Base-by-base conservation (phyloP, 2,797 vertebrate genomes). In the Oreochromis mossambicus region DNA sequence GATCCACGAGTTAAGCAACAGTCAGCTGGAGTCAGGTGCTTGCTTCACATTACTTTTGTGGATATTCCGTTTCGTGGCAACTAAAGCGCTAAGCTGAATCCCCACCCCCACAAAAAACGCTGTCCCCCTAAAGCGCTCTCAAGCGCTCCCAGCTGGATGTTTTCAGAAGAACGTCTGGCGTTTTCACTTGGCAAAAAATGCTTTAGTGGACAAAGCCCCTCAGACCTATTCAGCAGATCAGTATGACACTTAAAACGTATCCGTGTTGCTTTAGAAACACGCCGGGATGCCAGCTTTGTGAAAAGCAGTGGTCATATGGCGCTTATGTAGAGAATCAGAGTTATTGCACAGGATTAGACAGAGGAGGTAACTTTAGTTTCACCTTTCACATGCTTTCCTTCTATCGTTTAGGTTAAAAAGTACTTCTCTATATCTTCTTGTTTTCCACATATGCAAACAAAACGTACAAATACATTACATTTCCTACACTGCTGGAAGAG, bases 211-310 rank as follows among this genome's bases (percentile, higher is more conserved):
- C 70, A 75, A 75, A 75, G 26, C 70, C 70, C 26, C 70, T 32
- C 26, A 8, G 14, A 55, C 29, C 55, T 32, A 32, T 83, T 75
- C 32, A 85, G 2, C 58, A 83, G 77, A 79, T 78, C 86, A 75
- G 78, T 79, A 5, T 81, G 68, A 61, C 77, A 50, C 82, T 10
- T 79, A 61, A 87, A 83, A 84, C n/a, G 12, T 66, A 86, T 86
- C 81, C 54, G 6, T 82, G 58, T 81, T 87, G 78, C 86, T 84
- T 89, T 87, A 48, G 56, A 88, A 81, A 66, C 56, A 15, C 63
- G 89, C 78, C 80, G 78, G 88, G 84, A 92, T 84, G n/a, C 86
- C 36, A 83, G 77, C 41, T 81, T 55, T 63, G 70, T 75, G 43
- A 79, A 80, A 77, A 76, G 36, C 66, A 21, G 81, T 63, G 80